These are phyloP conservation scores for Liodrosophila aerea DNA, from an alignment of 2,888 invertebrate species.

Conservation along the genomic window DNA sequence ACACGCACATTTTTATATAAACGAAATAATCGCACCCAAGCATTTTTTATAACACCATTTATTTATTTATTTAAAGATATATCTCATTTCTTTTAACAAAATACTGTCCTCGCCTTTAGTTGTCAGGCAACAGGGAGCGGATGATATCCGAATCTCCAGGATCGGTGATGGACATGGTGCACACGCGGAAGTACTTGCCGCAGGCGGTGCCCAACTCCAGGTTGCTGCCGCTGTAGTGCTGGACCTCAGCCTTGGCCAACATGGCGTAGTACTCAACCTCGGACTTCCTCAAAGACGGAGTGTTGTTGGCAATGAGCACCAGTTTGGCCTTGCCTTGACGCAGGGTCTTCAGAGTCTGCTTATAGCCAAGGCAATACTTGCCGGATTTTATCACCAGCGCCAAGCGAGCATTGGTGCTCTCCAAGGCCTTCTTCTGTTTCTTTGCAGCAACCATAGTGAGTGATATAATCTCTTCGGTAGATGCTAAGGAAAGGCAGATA, in stretches of 20 bases:
- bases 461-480: constrained; percentile 46
- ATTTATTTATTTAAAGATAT: constrained; percentile 29
- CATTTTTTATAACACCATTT: too few relatives aligned
- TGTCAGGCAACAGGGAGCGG: constrained; percentile 92
- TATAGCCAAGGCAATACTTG: constrained; percentile 98
- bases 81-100: constrained; percentile 11
- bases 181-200: constrained; percentile 99
- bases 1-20: too few relatives aligned
- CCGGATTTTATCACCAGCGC: constrained; percentile 99
- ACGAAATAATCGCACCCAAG: too few relatives aligned
- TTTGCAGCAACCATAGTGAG: constrained; percentile 92
- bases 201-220: constrained; percentile 99
- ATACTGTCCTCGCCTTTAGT: constrained; percentile 30
- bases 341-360: constrained; percentile 97
- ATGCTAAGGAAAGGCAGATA: constrained; percentile 77
- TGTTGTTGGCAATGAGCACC: constrained; percentile 99
- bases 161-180: constrained; percentile 98
- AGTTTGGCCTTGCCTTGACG: constrained; percentile 99
- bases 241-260: constrained; percentile 99
- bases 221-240: constrained; percentile 99
- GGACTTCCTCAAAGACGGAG: constrained; percentile 98
- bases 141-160: constrained; percentile 99
- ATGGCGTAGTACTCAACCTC: constrained; percentile 99
- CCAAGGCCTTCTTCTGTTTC: constrained; percentile 99
- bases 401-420: constrained; percentile 98